These are phyloP conservation scores for Drymodes brunneopygia DNA, from an alignment of 2,113 vertebrate species.

Conservation along the genomic window DNA sequence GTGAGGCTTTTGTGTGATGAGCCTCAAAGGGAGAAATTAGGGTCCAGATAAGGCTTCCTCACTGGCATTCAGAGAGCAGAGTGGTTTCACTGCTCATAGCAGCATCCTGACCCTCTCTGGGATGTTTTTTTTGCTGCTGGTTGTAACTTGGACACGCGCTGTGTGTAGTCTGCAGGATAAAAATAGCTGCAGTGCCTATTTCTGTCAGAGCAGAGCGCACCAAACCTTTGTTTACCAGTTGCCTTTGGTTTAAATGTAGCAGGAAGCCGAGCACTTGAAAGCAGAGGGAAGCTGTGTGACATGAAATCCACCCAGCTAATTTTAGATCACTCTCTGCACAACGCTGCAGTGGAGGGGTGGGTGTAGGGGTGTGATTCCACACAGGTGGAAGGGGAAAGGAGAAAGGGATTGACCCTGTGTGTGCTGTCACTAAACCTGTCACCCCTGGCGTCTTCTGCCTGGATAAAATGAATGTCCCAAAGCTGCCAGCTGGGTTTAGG, in stretches of 20 bases:
- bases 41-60: background rate
- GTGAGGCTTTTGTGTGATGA: background rate
- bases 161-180: constrained; percentile 42
- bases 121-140: constrained; percentile 26
- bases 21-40: background rate
- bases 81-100: background rate
- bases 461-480: background rate
- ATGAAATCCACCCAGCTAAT: constrained; percentile 5
- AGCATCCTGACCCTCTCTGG: background rate
- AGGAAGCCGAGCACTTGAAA: constrained; percentile 6
- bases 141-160: constrained; percentile 6
- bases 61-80: background rate
- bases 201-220: constrained; percentile 25
- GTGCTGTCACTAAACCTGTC: background rate
- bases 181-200: constrained; percentile 61
- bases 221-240: constrained; percentile 45
- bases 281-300: constrained; percentile 18
- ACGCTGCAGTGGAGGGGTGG: background rate
- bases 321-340: background rate
- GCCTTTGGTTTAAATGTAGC: constrained; percentile 53
- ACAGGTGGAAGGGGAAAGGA: background rate
- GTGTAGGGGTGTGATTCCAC: background rate
- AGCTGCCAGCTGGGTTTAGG: background rate
- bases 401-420: background rate
- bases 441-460: background rate